A percentile compares a stretch with the other conserved stretches of the same genome.
These are phyloP conservation scores for Sakesphorus luctuosus DNA, from an alignment of 2,113 vertebrate genomes.

Conservation along the genomic window DNA sequence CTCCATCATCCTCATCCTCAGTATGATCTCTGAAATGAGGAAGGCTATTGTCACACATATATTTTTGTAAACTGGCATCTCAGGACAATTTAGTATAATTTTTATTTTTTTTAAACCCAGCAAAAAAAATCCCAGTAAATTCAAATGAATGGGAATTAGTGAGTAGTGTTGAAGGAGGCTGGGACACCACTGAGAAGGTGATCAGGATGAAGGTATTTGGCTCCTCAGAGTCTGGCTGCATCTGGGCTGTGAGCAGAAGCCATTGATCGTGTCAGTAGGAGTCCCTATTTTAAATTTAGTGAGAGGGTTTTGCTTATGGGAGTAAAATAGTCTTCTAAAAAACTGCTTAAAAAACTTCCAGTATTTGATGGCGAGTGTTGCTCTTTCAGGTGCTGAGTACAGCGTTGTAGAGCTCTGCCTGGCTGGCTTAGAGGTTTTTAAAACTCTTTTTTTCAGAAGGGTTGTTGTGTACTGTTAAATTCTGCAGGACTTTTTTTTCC, in stretches of 20 bases:
- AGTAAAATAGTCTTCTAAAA: background rate
- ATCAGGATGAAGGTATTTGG: accelerated
- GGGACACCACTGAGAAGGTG: background rate
- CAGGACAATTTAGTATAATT: background rate
- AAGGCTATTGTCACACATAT: background rate
- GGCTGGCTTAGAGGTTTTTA: background rate
- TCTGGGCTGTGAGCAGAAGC: background rate
- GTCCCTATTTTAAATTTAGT: background rate
- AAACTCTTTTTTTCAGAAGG: background rate
- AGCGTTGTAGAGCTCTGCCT: background rate
- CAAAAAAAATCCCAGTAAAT: background rate
- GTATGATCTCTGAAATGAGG: background rate
- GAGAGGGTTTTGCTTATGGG: background rate
- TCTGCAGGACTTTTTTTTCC: background rate
- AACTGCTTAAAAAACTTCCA: background rate
- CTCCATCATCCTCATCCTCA: background rate
- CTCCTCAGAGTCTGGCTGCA: background rate
- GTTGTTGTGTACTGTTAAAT: background rate
- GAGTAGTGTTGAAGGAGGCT: background rate
- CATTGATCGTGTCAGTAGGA: background rate
- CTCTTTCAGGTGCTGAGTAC: background rate
- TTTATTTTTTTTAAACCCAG: background rate
- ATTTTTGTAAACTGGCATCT: background rate
- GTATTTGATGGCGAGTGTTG: background rate
- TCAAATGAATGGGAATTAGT: background rate